Conservation (phyloP, 1,140 invertebrate genomes). For the Brachionus koreanus region DNA sequence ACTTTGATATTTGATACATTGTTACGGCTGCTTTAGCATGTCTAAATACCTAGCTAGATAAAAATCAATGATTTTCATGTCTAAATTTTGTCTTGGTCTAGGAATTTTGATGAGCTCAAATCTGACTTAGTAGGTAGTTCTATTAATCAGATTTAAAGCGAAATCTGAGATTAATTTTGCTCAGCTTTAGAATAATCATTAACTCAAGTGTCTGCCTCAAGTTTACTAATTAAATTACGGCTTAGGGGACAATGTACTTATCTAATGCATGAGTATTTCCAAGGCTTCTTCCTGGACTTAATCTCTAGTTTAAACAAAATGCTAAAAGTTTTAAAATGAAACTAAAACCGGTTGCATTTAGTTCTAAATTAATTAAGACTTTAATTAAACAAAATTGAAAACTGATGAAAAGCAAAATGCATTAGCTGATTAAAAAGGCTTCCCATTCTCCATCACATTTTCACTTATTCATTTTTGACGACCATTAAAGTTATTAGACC, state of each 20-base stretch:
- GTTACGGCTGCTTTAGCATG: background rate
- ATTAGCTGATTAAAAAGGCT: conserved; percentile 35
- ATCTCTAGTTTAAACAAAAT: conserved; percentile 5
- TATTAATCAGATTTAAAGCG: conserved; percentile 21
- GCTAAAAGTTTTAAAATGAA: conserved; percentile 6
- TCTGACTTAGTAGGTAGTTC: background rate
- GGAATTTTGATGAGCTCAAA: background rate
- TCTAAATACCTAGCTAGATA: background rate
- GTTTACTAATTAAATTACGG: conserved; percentile 34
- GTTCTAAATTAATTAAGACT: conserved; percentile 27
- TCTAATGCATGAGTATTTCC: background rate
- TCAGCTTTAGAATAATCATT: background rate
- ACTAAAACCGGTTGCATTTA: conserved; percentile 27
- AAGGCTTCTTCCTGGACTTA: conserved; percentile 29
- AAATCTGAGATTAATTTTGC: background rate
- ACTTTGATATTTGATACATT: background rate
- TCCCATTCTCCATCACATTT: conserved; percentile 24
- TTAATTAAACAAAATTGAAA: conserved; percentile 5
- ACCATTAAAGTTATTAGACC: conserved; percentile 2
- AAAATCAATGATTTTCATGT: background rate
- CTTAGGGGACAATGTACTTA: conserved; percentile 7
- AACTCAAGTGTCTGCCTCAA: conserved; percentile 32
- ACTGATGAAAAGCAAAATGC: conserved; percentile 2
- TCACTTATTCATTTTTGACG: background rate
- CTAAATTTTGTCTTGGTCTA: background rate